Percentiles rank a stretch among this genome's conserved stretches.
phyloP scores from a whole-genome alignment of 2,888 invertebrate genomes.

The Xestia xanthographa region DNA sequence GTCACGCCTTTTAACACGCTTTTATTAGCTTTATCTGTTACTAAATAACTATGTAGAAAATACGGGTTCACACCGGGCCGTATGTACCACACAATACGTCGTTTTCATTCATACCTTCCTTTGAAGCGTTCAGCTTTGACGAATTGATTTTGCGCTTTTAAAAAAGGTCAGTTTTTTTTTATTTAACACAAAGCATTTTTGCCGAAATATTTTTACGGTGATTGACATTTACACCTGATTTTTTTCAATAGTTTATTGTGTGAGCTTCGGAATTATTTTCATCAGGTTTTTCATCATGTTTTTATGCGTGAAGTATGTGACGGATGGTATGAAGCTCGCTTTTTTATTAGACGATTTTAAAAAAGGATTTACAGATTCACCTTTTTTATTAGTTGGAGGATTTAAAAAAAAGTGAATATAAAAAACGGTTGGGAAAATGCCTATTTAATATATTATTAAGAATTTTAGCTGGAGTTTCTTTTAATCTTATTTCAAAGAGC shows the following conservation, averaged over 20 bases:
- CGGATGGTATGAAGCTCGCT: not conserved
- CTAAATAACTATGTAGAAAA: slow-evolving; percentile 3
- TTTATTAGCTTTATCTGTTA: no score
- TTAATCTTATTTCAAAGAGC: not conserved
- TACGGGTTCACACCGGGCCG: not conserved
- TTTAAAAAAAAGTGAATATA: no score
- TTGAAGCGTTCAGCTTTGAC: slow-evolving; percentile 56
- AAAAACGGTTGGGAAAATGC: not conserved
- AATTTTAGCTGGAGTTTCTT: not conserved
- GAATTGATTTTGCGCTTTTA: slow-evolving; percentile 59
- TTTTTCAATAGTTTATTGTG: slow-evolving; percentile 58
- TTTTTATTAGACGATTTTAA: not conserved
- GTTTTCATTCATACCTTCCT: slow-evolving; percentile 36
- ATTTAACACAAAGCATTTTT: slow-evolving; percentile 63
- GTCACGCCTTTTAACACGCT: no score
- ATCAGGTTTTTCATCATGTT: slow-evolving; percentile 47
- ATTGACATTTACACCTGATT: slow-evolving; percentile 62
- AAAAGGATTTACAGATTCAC: not conserved
- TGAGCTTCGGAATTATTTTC: slow-evolving; percentile 23
- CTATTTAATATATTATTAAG: no score
- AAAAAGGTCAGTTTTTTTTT: slow-evolving; percentile 48
- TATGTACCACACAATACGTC: slow-evolving; percentile 7
- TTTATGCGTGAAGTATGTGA: slow-evolving; percentile 8
- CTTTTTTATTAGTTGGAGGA: not conserved
- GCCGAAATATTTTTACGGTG: slow-evolving; percentile 60